Conservation (phyloP, 2,113 vertebrate species). For the Capreolus pygargus region DNA sequence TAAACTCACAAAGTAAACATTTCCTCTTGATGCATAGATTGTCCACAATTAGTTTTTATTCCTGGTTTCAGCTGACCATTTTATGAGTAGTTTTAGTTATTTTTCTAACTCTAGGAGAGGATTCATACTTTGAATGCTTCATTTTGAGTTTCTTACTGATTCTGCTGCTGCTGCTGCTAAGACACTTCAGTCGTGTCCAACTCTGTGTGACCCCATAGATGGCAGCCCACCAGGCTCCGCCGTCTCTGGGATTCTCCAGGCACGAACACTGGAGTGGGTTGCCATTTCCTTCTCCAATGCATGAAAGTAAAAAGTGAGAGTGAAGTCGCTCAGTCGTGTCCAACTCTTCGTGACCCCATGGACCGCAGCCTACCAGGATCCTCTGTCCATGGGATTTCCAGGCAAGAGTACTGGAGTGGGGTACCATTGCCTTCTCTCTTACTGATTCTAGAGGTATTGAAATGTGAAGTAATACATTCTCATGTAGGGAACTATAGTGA, state of each 20-base stretch:
- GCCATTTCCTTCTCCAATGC: neutral
- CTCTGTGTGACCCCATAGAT: neutral
- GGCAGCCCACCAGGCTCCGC: neutral
- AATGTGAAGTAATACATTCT: neutral
- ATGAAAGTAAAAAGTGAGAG: neutral
- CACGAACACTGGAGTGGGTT: neutral
- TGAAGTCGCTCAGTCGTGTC: neutral
- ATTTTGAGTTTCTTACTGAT: neutral
- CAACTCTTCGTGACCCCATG: neutral
- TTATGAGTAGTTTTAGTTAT: neutral
- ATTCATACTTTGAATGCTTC: neutral
- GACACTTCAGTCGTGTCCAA: neutral
- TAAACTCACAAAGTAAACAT: neutral
- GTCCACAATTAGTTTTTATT: conserved; percentile 5
- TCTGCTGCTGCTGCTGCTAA: neutral
- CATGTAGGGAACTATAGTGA: neutral
- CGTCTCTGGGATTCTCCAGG: neutral
- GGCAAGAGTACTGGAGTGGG: neutral
- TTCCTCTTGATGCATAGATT: neutral
- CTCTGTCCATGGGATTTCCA: neutral
- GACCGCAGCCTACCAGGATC: neutral
- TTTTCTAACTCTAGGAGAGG: neutral
- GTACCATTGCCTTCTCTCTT: neutral
- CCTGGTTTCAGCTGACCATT: neutral
- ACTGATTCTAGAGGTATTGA: neutral